These are phyloP conservation scores for Spongilla lacustris DNA, from an alignment of 37 sponge, comb jelly and placozoan species.

Conservation along the genomic window DNA sequence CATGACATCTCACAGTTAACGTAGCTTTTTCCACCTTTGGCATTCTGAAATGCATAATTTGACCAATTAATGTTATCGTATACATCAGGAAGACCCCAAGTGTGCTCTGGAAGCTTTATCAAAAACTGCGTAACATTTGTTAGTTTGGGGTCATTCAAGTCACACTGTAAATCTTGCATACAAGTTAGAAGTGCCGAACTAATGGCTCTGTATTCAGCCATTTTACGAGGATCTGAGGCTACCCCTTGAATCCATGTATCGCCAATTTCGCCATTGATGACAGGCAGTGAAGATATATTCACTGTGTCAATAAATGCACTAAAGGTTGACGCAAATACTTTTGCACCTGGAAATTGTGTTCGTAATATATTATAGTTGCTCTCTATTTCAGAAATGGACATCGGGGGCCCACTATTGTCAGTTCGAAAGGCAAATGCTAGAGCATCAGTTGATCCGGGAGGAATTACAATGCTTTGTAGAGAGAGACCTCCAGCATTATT, in stretches of 20 bases:
- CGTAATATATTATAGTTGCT: slow-evolving; percentile 25
- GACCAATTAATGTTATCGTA: slow-evolving; percentile 44
- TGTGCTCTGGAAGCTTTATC: slow-evolving; percentile 73
- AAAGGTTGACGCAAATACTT: slow-evolving; percentile 61
- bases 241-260: slow-evolving; percentile 79
- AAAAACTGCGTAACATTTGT: slow-evolving; percentile 32
- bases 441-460: slow-evolving; percentile 24
- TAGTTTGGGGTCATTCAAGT: slow-evolving; percentile 3
- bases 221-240: slow-evolving; percentile 67
- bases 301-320: slow-evolving; percentile 34
- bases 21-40: slow-evolving; percentile 15
- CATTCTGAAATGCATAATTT: slow-evolving; percentile 40
- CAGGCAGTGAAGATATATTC: slow-evolving; percentile 6
- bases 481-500: slow-evolving; percentile 57
- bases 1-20: slow-evolving; percentile 37
- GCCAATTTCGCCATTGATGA: slow-evolving; percentile 48
- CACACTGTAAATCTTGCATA: slow-evolving; percentile 3
- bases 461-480: slow-evolving; percentile 21
- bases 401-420: slow-evolving; percentile 82
- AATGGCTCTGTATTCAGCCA: slow-evolving; percentile 42
- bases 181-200: slow-evolving; percentile 4
- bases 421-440: slow-evolving; percentile 77
- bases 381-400: slow-evolving; percentile 45
- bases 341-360: slow-evolving; percentile 46
- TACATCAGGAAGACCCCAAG: slow-evolving; percentile 68